Conservation (phyloP, 2,113 vertebrate genomes). For the Dunckerocampus dactyliophorus region DNA sequence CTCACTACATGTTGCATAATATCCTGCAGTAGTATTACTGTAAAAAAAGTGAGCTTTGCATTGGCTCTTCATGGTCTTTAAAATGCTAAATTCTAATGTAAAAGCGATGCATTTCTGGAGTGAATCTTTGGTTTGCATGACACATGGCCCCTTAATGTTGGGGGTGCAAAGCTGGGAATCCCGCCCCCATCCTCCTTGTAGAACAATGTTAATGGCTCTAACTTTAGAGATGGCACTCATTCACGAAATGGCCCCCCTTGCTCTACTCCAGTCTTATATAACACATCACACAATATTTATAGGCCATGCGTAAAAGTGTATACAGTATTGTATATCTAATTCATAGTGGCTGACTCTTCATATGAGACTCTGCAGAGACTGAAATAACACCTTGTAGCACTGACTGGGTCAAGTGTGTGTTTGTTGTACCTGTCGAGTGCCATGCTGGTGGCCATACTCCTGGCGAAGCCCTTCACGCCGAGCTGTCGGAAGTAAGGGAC, state of each 20-base stretch:
- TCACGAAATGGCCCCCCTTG: constrained; percentile 30
- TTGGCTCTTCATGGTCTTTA: too few species aligned
- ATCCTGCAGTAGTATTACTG: too few species aligned
- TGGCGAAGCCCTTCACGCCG: constrained; percentile 88
- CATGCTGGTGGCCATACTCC: constrained; percentile 93
- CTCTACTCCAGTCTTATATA: constrained; percentile 49
- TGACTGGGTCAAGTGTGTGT: neutral
- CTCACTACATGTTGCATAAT: too few species aligned
- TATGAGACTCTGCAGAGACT: too few species aligned
- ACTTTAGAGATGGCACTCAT: constrained; percentile 43
- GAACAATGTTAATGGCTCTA: constrained; percentile 47
- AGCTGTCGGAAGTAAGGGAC: constrained; percentile 93
- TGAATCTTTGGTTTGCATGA: constrained; percentile 4
- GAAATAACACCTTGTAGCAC: too few species aligned
- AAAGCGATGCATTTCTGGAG: constrained; percentile 3
- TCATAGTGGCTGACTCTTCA: constrained; percentile 40
- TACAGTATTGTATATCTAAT: constrained; percentile 48
- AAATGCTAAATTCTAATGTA: neutral
- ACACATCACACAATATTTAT: constrained; percentile 62
- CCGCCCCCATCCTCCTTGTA: constrained; percentile 4
- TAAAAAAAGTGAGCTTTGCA: too few species aligned
- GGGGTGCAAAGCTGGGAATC: constrained; percentile 19
- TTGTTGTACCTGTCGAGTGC: constrained; percentile 88
- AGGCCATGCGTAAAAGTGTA: constrained; percentile 47
- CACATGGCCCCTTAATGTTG: neutral